These are phyloP conservation scores for Phylloscopus trochilus DNA, from an alignment of 2,113 vertebrate species.

Conservation along the genomic window DNA sequence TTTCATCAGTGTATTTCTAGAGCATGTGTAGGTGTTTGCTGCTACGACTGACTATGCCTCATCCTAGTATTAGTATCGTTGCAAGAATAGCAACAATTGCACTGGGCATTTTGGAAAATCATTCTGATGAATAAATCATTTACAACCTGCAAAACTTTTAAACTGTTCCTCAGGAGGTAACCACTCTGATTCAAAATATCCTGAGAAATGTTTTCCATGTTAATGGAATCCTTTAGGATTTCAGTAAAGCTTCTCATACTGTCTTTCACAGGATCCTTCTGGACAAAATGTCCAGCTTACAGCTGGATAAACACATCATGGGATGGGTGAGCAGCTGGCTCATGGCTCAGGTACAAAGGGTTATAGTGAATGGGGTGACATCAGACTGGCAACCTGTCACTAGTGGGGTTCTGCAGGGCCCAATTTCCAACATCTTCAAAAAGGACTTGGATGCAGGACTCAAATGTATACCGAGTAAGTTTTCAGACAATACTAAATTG, in stretches of 20 bases:
- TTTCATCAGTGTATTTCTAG: slow-evolving; percentile 32
- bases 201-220: neutral
- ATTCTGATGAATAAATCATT: neutral
- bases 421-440: neutral
- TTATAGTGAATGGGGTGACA: neutral
- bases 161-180: neutral
- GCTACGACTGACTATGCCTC: neutral
- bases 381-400: neutral
- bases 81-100: neutral
- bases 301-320: neutral
- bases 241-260: neutral
- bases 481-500: neutral
- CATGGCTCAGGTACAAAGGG: neutral
- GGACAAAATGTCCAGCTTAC: neutral
- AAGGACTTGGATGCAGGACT: neutral
- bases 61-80: neutral
- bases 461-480: neutral
- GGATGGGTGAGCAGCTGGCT: neutral
- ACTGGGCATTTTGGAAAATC: neutral
- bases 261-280: neutral
- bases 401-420: neutral
- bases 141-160: neutral
- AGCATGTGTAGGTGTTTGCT: neutral
- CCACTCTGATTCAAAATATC: neutral
- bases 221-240: neutral